Percentiles rank a stretch among this genome's conserved stretches.
Conservation (phyloP, 2,888 invertebrate genomes). For the Pandemis cinnamomeana region DNA sequence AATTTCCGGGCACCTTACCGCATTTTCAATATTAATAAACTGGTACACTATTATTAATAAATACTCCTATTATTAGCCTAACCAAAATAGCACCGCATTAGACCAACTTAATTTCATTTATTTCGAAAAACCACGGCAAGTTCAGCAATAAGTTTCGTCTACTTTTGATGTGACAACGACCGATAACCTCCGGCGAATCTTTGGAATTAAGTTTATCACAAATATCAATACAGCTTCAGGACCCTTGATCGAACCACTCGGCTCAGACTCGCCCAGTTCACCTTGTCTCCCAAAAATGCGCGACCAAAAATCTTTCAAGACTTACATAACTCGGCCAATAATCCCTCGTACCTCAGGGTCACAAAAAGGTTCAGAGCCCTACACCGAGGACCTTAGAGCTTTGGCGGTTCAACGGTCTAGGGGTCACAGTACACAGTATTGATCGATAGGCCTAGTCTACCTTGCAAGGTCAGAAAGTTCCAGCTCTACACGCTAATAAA, state of each 20-base stretch:
- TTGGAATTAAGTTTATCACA: background rate
- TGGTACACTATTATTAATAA: too few relatives aligned
- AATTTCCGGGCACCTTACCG: too few relatives aligned
- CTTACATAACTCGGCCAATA: constrained; percentile 14
- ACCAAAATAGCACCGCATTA: too few relatives aligned
- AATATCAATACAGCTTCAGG: background rate
- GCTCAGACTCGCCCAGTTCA: background rate
- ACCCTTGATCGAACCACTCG: background rate
- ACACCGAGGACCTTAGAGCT: constrained; percentile 32
- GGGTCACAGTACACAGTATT: constrained; percentile 26
- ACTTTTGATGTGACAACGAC: background rate
- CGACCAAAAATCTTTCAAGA: background rate
- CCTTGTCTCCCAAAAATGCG: background rate
- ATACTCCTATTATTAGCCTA: too few relatives aligned
- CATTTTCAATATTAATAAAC: too few relatives aligned
- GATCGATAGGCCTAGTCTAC: constrained; percentile 32
- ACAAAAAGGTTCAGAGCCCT: constrained; percentile 19
- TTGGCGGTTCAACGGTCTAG: constrained; percentile 38
- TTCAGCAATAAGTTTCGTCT: background rate
- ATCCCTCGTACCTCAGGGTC: constrained; percentile 7
- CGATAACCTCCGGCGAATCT: background rate
- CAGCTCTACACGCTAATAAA: background rate
- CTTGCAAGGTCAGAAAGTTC: constrained; percentile 5
- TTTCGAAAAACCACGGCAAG: background rate
- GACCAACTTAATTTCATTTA: too few relatives aligned